These are phyloP conservation scores for Hyperoplus immaculatus DNA, from an alignment of 2,797 vertebrate species.

Conservation along the genomic window DNA sequence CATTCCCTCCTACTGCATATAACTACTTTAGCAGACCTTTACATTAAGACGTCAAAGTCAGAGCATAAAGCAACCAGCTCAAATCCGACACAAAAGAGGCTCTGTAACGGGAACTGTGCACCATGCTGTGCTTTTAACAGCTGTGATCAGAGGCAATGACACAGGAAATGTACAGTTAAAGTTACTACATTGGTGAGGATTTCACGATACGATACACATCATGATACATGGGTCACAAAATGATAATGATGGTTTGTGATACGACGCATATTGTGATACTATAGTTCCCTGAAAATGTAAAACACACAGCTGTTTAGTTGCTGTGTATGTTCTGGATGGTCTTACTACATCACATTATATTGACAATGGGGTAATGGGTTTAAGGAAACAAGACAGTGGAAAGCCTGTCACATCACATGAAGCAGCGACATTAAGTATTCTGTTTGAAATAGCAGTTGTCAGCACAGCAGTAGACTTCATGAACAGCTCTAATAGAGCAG, in stretches of 20 bases:
- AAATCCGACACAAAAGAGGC: background rate
- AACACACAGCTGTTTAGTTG: too few species aligned
- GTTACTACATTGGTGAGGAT: too few species aligned
- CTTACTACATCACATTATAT: too few species aligned
- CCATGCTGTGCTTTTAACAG: background rate
- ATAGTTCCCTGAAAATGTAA: too few species aligned
- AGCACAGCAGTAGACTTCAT: slow-evolving; percentile 1
- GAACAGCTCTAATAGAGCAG: background rate
- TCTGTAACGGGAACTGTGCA: background rate
- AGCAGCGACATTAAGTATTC: background rate
- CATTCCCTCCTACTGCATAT: background rate
- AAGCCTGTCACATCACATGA: background rate
- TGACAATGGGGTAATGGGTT: background rate
- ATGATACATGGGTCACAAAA: too few species aligned
- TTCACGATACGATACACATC: too few species aligned
- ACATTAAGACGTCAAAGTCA: background rate
- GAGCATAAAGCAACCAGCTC: background rate
- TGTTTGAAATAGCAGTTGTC: background rate
- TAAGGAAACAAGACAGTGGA: background rate
- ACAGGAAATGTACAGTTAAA: background rate
- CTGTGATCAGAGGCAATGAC: background rate
- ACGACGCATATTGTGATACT: too few species aligned
- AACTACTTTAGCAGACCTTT: background rate
- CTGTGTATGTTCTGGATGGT: too few species aligned
- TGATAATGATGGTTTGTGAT: too few species aligned